phyloP scores from a whole-genome alignment of 2,797 vertebrate genomes.

The Schizopygopsis pylzovi region DNA sequence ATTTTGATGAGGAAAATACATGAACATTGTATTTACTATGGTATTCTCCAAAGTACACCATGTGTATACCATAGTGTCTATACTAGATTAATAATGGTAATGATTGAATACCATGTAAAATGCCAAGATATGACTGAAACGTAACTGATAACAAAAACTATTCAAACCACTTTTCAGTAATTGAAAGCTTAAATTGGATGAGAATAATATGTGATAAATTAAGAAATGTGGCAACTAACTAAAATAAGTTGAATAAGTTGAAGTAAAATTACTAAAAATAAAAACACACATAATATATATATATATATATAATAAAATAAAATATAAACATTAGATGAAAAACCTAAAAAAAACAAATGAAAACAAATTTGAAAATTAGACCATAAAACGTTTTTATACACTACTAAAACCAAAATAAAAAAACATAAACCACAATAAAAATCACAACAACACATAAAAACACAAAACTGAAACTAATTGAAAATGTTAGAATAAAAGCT shows the following conservation, averaged over 20 bases:
- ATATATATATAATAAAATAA: too few species aligned
- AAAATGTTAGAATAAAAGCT: not conserved
- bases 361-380: not conserved
- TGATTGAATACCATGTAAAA: not conserved
- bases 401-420: not conserved
- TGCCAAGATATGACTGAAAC: not conserved
- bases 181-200: not conserved
- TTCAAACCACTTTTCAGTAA: not conserved
- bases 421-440: not conserved
- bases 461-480: not conserved
- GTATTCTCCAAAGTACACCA: not conserved
- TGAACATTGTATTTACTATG: not conserved
- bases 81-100: not conserved
- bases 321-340: too few species aligned
- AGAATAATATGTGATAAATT: not conserved
- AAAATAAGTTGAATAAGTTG: not conserved
- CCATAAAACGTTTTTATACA: not conserved
- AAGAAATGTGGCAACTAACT: not conserved
- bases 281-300: too few species aligned
- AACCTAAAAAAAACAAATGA: not conserved
- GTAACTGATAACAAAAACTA: too few species aligned
- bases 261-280: not conserved
- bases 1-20: not conserved
- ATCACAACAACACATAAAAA: not conserved
- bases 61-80: not conserved